phyloP scores from a whole-genome alignment of 2,797 vertebrate species.

The Loris lydekkerianus region DNA sequence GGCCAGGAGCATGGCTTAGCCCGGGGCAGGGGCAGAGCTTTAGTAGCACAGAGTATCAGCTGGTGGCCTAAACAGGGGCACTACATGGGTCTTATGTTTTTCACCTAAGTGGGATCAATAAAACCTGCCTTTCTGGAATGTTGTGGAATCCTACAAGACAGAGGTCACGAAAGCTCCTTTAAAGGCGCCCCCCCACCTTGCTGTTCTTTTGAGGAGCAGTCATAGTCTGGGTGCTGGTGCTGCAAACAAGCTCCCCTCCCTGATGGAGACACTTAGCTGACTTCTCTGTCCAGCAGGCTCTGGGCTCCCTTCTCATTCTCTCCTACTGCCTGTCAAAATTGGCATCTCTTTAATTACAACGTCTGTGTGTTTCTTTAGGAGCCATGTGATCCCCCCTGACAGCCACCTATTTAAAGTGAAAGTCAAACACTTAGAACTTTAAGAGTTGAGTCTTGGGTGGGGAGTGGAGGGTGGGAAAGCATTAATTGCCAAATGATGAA shows the following conservation, averaged over 20 bases:
- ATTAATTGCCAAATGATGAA: constrained; percentile 89
- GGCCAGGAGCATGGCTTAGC: no score
- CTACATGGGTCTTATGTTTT: neutral
- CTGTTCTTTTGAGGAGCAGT: no score
- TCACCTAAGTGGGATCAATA: neutral
- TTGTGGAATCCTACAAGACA: neutral
- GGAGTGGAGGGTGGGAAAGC: constrained; percentile 62
- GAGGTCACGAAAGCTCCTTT: neutral
- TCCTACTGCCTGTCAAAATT: constrained; percentile 87
- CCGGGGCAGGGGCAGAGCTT: neutral
- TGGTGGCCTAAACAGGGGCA: neutral
- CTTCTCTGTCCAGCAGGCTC: neutral
- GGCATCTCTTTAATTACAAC: constrained; percentile 88
- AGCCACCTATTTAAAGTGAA: constrained; percentile 89
- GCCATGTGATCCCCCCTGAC: constrained; percentile 88
- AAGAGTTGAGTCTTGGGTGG: constrained; percentile 83
- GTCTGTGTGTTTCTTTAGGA: constrained; percentile 87
- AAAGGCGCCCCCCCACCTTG: neutral
- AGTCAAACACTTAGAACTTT: constrained; percentile 89
- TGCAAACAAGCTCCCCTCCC: neutral
- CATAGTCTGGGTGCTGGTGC: rapidly evolving
- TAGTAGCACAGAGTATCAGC: rapidly evolving
- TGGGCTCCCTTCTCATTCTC: constrained; percentile 55
- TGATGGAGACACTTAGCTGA: no score
- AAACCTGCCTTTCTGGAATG: neutral